Conservation (phyloP, 2,888 invertebrate genomes). For the Lydus trimaculatus region DNA sequence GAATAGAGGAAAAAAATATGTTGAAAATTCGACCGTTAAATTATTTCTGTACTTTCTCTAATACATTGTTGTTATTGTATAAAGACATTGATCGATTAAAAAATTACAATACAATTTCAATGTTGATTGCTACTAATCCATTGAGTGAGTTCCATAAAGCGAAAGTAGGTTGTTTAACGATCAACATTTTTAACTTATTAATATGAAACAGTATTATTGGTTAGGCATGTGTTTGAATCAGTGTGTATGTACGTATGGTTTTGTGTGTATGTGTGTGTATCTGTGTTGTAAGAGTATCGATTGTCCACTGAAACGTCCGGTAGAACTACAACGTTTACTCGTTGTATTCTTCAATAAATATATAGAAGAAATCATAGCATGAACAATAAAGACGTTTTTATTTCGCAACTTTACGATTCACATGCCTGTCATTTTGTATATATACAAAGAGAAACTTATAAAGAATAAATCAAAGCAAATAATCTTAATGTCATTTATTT, state of each 20-base stretch:
- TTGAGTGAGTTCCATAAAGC: not conserved
- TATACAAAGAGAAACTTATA: not conserved
- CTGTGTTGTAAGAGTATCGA: slow-evolving; percentile 33
- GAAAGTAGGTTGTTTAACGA: not conserved
- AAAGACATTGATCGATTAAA: not conserved
- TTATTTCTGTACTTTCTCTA: not conserved
- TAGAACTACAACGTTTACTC: not conserved
- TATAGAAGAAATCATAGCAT: not conserved
- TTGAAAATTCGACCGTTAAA: not conserved
- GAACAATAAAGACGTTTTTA: not conserved
- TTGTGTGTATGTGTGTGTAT: not conserved
- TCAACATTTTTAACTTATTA: not conserved
- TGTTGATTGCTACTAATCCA: not conserved
- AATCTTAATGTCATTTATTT: not conserved
- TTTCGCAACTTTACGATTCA: not conserved
- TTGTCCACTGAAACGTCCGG: slow-evolving; percentile 47
- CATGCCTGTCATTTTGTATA: not conserved
- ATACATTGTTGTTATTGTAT: not conserved
- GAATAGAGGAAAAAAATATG: not conserved
- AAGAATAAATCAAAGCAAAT: slow-evolving; percentile 2
- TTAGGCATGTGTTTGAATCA: not conserved
- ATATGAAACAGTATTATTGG: not conserved
- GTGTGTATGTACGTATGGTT: slow-evolving; percentile 8
- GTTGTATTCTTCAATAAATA: not conserved
- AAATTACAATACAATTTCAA: not conserved